Evolutionary conservation across 2,888 invertebrate genomes (phyloP).

Genomic region (Dysmachus trigonus): DNA sequence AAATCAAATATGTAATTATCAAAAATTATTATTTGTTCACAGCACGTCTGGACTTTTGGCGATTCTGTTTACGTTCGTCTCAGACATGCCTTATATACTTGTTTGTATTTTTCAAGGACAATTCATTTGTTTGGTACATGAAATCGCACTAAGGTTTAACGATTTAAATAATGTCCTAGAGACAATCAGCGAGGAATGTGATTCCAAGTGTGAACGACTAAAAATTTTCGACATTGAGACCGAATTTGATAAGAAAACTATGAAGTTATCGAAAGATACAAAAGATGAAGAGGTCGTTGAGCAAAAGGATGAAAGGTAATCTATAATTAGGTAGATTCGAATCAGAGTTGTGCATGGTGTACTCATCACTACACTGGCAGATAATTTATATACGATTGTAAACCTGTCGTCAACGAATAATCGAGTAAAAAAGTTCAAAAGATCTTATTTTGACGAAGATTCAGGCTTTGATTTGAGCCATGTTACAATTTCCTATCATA

Average conservation of each 20-base stretch:
- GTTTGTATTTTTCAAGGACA: slow-evolving; percentile 60
- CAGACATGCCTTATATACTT: slow-evolving; percentile 57
- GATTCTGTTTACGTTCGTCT: neutral
- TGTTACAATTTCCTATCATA: too few species aligned
- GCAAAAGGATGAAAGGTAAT: slow-evolving; percentile 13
- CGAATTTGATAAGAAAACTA: slow-evolving; percentile 52
- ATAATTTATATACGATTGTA: too few species aligned
- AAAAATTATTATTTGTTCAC: neutral
- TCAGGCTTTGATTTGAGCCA: too few species aligned
- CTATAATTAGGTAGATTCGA: too few species aligned
- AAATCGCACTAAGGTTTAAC: slow-evolving; percentile 59
- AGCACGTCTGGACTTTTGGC: neutral
- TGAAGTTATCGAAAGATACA: neutral
- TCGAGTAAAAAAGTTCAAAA: too few species aligned
- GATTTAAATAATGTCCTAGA: slow-evolving; percentile 59
- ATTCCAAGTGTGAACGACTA: slow-evolving; percentile 56
- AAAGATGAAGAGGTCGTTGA: neutral
- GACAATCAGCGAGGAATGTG: slow-evolving; percentile 59
- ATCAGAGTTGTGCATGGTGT: too few species aligned
- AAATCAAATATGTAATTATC: neutral
- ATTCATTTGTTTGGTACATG: slow-evolving; percentile 60
- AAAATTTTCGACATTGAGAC: slow-evolving; percentile 60
- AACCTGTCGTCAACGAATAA: too few species aligned
- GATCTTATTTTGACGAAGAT: too few species aligned
- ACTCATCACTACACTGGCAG: too few species aligned